These are phyloP conservation scores for Nycticorax nycticorax DNA, from an alignment of 2,113 vertebrate species.

Conservation along the genomic window DNA sequence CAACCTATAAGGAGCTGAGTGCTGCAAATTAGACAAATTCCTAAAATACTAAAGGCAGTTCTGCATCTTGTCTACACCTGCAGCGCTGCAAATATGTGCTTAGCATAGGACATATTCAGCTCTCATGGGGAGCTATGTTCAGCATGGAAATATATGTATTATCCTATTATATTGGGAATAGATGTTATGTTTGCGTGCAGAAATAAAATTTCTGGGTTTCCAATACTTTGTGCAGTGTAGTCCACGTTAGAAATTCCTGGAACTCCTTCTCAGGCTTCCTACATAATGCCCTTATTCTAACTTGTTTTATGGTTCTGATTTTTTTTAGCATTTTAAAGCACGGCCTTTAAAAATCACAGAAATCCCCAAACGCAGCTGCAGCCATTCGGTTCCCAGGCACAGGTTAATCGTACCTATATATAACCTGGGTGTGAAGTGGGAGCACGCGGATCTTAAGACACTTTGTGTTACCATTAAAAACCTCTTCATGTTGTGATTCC, in stretches of 20 bases:
- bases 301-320: background rate
- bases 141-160: background rate
- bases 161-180: background rate
- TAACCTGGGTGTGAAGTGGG: background rate
- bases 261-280: background rate
- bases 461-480: background rate
- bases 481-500: background rate
- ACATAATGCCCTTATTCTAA: background rate
- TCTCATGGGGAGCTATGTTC: background rate
- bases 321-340: background rate
- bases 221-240: background rate
- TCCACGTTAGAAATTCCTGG: background rate
- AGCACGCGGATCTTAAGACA: background rate
- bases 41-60: background rate
- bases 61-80: background rate
- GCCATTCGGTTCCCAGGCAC: background rate
- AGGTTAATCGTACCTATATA: background rate
- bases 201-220: background rate
- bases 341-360: background rate
- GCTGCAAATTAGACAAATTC: background rate
- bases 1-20: background rate
- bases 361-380: background rate
- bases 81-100: background rate
- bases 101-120: background rate
- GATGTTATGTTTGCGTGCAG: background rate